Percentiles rank a stretch among this genome's conserved stretches.
phyloP scores from a whole-genome alignment of 2,113 vertebrate species.

The Gorsachius goisagi region DNA sequence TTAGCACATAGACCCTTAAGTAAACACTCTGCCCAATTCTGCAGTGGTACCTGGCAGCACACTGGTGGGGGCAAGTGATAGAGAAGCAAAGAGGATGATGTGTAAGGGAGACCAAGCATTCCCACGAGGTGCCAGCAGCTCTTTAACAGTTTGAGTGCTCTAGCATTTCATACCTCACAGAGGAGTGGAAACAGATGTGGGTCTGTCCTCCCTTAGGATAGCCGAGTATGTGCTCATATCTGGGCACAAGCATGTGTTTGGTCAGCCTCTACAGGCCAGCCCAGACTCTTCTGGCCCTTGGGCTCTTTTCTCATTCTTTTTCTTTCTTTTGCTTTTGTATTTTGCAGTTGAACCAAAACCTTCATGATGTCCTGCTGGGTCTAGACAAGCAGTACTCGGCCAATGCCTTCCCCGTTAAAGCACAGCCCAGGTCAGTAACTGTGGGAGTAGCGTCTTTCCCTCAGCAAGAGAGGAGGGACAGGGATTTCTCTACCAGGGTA shows the following conservation, averaged over 20 bases:
- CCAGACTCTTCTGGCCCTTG: background rate
- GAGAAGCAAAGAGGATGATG: background rate
- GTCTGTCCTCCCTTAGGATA: background rate
- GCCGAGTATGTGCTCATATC: background rate
- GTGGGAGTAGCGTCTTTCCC: background rate
- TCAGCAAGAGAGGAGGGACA: background rate
- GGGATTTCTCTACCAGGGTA: background rate
- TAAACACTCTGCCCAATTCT: background rate
- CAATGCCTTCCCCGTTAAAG: constrained; percentile 77
- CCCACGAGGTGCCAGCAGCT: background rate
- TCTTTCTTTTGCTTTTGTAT: constrained; percentile 49
- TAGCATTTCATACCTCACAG: background rate
- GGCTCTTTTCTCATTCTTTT: background rate
- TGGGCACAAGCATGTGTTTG: background rate
- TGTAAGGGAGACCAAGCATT: background rate
- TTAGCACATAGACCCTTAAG: background rate
- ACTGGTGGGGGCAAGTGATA: background rate
- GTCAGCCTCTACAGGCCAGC: background rate
- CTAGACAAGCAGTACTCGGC: constrained; percentile 84
- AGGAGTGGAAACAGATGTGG: background rate
- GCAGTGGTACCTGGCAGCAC: background rate
- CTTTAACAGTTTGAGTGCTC: background rate
- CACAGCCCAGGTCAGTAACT: constrained; percentile 79
- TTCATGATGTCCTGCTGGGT: constrained; percentile 84
- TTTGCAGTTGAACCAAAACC: constrained; percentile 90